These are phyloP conservation scores for Rhinoptilus africanus DNA, from an alignment of 2,113 vertebrate species.

Conservation along the genomic window DNA sequence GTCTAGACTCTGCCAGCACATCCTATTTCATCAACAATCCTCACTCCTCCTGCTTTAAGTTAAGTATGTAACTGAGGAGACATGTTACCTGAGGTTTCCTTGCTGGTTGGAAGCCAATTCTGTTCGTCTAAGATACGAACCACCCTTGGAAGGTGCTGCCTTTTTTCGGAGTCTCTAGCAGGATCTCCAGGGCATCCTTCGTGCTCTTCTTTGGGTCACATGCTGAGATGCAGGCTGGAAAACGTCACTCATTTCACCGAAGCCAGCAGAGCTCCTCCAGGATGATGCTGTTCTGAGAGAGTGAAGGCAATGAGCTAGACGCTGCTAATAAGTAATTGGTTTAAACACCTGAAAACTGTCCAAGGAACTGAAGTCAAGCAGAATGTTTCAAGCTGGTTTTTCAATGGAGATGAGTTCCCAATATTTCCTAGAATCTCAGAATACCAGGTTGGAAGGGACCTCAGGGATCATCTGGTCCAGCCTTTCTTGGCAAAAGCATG, in stretches of 20 bases:
- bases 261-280: background rate
- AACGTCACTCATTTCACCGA: background rate
- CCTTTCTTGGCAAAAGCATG: background rate
- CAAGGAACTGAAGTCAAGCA: background rate
- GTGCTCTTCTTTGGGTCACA: background rate
- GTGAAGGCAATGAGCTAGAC: background rate
- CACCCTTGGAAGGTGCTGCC: background rate
- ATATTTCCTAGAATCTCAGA: background rate
- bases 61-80: background rate
- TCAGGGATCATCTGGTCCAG: background rate
- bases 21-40: background rate
- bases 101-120: background rate
- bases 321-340: background rate
- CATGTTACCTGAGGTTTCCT: background rate
- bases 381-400: background rate
- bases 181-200: background rate
- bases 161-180: background rate
- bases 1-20: background rate
- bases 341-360: background rate
- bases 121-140: background rate
- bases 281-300: background rate
- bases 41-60: background rate
- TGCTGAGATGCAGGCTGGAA: background rate
- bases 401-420: background rate
- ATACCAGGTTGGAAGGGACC: background rate